Evolutionary conservation across 2,113 vertebrate genomes (phyloP).

Genomic region (Tringa solitaria): DNA sequence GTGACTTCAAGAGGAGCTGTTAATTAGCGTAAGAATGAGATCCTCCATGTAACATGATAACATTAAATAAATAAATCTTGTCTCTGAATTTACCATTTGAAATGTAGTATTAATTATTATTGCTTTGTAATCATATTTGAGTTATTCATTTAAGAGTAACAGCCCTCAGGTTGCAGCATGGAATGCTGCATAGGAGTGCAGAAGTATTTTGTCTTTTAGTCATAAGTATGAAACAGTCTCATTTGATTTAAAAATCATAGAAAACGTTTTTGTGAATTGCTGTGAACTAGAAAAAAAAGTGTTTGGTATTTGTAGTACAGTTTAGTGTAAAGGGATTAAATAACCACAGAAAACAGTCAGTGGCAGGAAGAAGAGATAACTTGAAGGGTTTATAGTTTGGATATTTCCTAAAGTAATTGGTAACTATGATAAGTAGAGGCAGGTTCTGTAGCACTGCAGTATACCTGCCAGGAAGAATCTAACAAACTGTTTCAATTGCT

Average conservation of each 20-base stretch:
- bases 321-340: background rate
- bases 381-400: background rate
- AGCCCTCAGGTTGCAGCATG: background rate
- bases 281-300: background rate
- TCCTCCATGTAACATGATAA: background rate
- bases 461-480: slow-evolving; percentile 49
- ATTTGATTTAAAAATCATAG: background rate
- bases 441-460: background rate
- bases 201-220: background rate
- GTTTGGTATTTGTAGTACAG: background rate
- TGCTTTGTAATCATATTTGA: background rate
- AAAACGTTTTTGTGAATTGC: background rate
- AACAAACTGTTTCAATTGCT: slow-evolving; percentile 58
- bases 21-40: background rate
- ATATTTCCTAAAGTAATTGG: slow-evolving; percentile 2
- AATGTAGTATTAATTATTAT: background rate
- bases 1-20: background rate
- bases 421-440: background rate
- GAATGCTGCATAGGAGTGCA: background rate
- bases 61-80: background rate
- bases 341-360: background rate
- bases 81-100: background rate
- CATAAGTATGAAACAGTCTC: background rate
- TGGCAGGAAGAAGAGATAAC: background rate
- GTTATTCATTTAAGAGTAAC: background rate